phyloP scores from a whole-genome alignment of 2,888 invertebrate species.

The Adelognathus sp. region DNA sequence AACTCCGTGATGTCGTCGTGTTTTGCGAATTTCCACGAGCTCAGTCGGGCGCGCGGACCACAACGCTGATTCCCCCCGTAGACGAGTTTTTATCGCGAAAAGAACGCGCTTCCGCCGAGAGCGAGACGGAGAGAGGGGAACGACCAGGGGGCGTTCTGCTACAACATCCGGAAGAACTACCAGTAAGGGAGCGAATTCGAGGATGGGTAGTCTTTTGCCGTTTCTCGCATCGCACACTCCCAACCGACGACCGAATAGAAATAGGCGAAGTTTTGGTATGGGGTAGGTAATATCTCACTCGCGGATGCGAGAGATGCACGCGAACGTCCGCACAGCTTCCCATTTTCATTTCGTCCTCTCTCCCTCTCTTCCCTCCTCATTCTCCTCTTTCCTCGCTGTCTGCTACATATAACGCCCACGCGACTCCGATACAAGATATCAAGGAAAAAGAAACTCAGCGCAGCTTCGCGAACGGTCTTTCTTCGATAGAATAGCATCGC shows the following conservation, averaged over 20 bases:
- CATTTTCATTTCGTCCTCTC: slow-evolving; percentile 20
- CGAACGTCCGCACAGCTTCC: slow-evolving; percentile 31
- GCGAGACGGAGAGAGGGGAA: not conserved
- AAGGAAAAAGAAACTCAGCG: slow-evolving; percentile 9
- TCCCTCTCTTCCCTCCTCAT: not conserved
- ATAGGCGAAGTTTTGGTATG: slow-evolving; percentile 51
- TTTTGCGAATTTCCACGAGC: slow-evolving; percentile 46
- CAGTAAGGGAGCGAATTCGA: slow-evolving; percentile 37
- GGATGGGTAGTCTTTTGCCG: slow-evolving; percentile 31
- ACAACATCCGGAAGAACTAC: slow-evolving; percentile 50
- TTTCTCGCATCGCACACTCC: slow-evolving; percentile 16
- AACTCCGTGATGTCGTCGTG: slow-evolving; percentile 29
- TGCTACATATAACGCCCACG: not conserved
- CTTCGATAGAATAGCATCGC: slow-evolving; percentile 13
- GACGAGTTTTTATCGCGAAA: slow-evolving; percentile 50
- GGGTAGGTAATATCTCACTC: slow-evolving; percentile 46
- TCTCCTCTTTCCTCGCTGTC: not conserved
- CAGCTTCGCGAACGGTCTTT: slow-evolving; percentile 18
- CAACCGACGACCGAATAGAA: slow-evolving; percentile 32
- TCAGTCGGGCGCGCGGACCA: not conserved
- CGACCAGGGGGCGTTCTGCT: slow-evolving; percentile 6
- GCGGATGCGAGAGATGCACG: slow-evolving; percentile 25
- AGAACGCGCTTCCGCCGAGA: slow-evolving; percentile 19
- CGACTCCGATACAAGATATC: not conserved
- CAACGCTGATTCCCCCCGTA: slow-evolving; percentile 42